Conservation (phyloP, 2,113 vertebrate genomes). For the Physeter macrocephalus region DNA sequence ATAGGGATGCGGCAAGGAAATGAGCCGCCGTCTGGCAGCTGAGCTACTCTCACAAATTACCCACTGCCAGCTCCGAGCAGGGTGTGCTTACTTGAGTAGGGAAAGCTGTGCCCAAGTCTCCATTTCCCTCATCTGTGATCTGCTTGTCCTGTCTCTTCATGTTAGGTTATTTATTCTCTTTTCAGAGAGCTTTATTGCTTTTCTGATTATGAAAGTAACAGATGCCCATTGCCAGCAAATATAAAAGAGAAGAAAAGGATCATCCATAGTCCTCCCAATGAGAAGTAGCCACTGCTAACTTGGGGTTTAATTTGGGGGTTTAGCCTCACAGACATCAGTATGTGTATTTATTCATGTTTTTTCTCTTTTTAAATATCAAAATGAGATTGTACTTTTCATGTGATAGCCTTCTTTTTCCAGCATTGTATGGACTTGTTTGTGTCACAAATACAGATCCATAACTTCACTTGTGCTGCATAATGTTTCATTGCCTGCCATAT, state of each 20-base stretch:
- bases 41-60: neutral
- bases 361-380: neutral
- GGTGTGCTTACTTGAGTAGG: neutral
- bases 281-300: neutral
- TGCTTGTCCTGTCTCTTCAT: neutral
- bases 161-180: neutral
- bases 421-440: neutral
- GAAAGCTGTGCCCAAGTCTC: neutral
- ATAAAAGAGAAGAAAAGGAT: neutral
- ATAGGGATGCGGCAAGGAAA: rapidly evolving
- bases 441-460: neutral
- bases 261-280: neutral
- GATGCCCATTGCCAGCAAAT: neutral
- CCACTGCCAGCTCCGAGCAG: rapidly evolving
- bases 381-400: neutral
- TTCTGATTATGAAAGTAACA: neutral
- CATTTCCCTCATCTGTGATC: neutral
- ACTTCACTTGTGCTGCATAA: neutral
- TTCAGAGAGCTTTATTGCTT: neutral
- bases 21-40: neutral
- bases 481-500: neutral
- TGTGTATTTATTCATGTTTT: neutral
- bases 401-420: neutral
- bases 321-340: neutral
- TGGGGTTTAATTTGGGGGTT: neutral